These are phyloP conservation scores for Salvator merianae DNA, from an alignment of 2,113 vertebrate species.

Conservation along the genomic window DNA sequence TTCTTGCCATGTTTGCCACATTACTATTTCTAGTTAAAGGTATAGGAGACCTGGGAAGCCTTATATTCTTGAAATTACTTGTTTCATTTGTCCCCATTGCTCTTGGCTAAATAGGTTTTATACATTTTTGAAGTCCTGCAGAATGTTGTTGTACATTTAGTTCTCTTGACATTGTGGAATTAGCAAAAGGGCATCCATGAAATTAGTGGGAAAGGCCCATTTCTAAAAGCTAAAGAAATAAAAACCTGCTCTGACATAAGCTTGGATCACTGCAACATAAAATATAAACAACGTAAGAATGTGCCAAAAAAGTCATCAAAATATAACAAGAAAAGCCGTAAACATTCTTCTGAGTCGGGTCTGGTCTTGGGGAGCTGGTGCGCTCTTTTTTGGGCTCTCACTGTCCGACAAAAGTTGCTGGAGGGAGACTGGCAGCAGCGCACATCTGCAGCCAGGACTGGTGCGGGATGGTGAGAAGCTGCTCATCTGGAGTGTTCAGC, in stretches of 20 bases:
- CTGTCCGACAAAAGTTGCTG: background rate
- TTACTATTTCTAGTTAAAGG: background rate
- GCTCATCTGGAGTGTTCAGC: no score
- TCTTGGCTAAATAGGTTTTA: background rate
- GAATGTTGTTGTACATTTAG: no score
- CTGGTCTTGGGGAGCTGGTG: background rate
- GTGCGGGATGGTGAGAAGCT: no score
- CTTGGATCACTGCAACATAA: no score
- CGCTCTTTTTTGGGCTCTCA: background rate
- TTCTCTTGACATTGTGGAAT: no score
- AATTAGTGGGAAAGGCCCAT: no score
- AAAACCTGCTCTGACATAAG: no score
- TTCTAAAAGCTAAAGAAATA: no score
- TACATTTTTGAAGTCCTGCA: background rate
- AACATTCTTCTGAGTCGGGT: no score
- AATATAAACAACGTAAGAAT: no score
- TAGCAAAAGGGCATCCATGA: no score
- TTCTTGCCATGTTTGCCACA: background rate
- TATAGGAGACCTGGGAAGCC: background rate
- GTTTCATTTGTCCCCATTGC: background rate
- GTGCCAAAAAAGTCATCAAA: no score
- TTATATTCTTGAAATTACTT: background rate
- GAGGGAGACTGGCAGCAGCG: background rate
- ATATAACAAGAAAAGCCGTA: background rate
- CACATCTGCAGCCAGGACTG: background rate